A percentile compares a stretch with the other conserved stretches of the same genome.
Evolutionary conservation across 2,113 vertebrate species (phyloP).

Genomic region (Aythya baeri): DNA sequence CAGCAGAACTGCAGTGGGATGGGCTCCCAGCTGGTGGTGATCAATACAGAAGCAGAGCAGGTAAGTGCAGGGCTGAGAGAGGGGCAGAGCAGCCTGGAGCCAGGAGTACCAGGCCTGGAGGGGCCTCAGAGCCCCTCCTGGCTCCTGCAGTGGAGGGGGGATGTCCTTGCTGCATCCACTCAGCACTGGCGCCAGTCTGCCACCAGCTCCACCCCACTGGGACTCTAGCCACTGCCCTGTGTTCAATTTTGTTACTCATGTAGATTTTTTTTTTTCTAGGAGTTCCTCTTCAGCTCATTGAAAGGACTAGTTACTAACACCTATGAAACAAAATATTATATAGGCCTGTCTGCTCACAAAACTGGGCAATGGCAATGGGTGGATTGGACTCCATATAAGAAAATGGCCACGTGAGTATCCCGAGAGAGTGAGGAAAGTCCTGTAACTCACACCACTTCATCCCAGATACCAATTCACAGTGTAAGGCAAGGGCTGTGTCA

Average conservation of each 20-base stretch:
- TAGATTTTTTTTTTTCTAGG: not conserved
- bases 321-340: too few species aligned
- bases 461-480: not conserved
- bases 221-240: not conserved
- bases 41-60: constrained; percentile 68
- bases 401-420: constrained; percentile 30
- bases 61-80: not conserved
- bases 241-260: not conserved
- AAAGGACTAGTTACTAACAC: too few species aligned
- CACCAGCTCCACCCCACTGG: not conserved
- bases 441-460: not conserved
- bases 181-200: not conserved
- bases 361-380: constrained; percentile 61
- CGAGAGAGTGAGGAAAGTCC: not conserved
- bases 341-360: not conserved
- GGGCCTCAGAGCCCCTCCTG: too few species aligned
- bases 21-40: constrained; percentile 65
- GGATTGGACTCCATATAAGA: constrained; percentile 49
- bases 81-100: not conserved
- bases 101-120: not conserved
- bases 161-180: not conserved
- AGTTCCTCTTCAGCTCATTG: not conserved
- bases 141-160: not conserved
- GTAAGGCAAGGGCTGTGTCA: not conserved
- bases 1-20: constrained; percentile 60